Evolutionary conservation across 2,113 vertebrate genomes (phyloP), one percentile per base, ranked within the genome.

Genomic region (Haemorhous mexicanus): DNA sequence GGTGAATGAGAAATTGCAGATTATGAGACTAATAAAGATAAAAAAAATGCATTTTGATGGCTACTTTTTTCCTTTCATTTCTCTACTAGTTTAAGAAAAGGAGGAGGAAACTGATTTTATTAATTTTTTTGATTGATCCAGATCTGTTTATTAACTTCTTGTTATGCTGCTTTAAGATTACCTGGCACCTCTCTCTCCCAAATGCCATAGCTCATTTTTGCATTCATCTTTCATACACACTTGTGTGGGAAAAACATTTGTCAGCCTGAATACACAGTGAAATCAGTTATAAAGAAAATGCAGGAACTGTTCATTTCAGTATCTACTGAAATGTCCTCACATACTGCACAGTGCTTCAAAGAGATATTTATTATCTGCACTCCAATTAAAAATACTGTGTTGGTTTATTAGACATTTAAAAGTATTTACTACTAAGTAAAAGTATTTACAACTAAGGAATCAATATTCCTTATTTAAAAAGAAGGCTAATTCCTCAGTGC

Each of bases 221-320:
- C 11, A 13, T 86, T 93, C 24, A 20, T 56, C 33, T 68, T 76
- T 81, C n/a, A 13, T 33, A 7, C 33, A 24, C 9, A 32, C 2
- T 18, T 44, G 0, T 8, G 4, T 10, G 11, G 23, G 11, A 18
- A 16, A 17, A 30, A 8, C 4, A 26, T 6, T 64, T 78, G 10
- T 21, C 41, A 52, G 43, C 53, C 32, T 41, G 3, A 41, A 46
- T 52, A 35, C 22, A n/a, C 11, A 39, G 33, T 74, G 41, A 61
- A 61, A 86, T 50, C 18, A 16, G 8, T 49, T 35, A 15, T n/a
- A 13, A 62, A 87, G 52, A 20, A 90, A 75, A 59, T 56, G 17
- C 7, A 64, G 41, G 23, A 47, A 24, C 6, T 91, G 8, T 28
- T 70, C 28, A 20, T 63, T 92, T 79, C 41, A 61, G 21, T 92